Percentiles rank a stretch among this genome's conserved stretches.
Evolutionary conservation across 2,888 invertebrate species (phyloP).

Genomic region (Zelleria hepariella): DNA sequence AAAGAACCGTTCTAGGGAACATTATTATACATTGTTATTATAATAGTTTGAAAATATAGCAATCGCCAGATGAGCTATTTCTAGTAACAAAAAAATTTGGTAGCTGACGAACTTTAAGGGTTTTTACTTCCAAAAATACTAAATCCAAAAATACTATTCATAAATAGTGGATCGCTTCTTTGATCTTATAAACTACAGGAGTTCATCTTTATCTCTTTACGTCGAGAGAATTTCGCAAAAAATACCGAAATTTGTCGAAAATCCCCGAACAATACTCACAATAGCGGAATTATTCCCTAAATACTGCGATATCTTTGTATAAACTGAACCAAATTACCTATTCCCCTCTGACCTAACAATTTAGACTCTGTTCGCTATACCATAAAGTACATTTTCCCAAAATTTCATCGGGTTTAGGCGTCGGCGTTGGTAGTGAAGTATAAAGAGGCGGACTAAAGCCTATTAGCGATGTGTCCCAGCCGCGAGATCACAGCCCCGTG

Average conservation of each 20-base stretch:
- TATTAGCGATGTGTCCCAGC: conserved; percentile 14
- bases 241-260: conserved; percentile 11
- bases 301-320: not conserved
- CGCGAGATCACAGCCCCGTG: not conserved
- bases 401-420: not conserved
- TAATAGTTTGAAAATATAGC: too few relatives aligned
- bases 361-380: not conserved
- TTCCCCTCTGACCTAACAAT: not conserved
- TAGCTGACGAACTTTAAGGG: too few relatives aligned
- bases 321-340: not conserved
- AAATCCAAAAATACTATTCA: too few relatives aligned
- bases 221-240: conserved; percentile 9
- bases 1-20: too few relatives aligned
- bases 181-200: not conserved
- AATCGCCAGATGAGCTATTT: too few relatives aligned
- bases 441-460: conserved; percentile 15
- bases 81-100: too few relatives aligned
- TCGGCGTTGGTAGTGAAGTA: not conserved
- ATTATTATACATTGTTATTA: too few relatives aligned
- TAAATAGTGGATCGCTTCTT: not conserved
- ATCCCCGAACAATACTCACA: not conserved
- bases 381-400: not conserved
- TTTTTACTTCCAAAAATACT: too few relatives aligned
- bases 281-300: not conserved
- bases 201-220: not conserved